Percentiles rank a stretch among this genome's conserved stretches.
Evolutionary conservation across 1,140 invertebrate species (phyloP).

Genomic region (Condylostylus longicornis): DNA sequence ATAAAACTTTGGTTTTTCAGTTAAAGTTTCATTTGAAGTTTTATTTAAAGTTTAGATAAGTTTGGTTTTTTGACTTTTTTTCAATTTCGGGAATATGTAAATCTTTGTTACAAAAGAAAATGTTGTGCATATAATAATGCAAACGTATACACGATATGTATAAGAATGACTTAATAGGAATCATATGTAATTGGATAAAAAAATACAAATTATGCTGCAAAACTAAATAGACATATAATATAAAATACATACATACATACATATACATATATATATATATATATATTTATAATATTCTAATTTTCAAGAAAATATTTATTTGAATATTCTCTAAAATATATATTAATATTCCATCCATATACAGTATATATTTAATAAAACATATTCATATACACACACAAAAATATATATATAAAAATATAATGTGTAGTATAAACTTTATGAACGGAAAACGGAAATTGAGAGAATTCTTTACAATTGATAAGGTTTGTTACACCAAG

Average conservation of each 20-base stretch:
- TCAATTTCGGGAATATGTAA: background rate
- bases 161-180: background rate
- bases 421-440: background rate
- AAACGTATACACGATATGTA: background rate
- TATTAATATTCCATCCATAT: conserved; percentile 6
- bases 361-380: conserved; percentile 14
- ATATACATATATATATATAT: conserved; percentile 13
- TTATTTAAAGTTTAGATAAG: too few relatives aligned
- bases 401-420: background rate
- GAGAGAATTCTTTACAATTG: conserved; percentile 7
- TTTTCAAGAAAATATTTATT: conserved; percentile 30
- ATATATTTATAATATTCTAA: conserved; percentile 22
- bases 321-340: conserved; percentile 26
- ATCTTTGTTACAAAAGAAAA: background rate
- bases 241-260: conserved; percentile 8
- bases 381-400: conserved; percentile 8
- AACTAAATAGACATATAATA: conserved; percentile 1
- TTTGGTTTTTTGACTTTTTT: background rate
- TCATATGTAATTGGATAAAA: too few relatives aligned
- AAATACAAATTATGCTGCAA: background rate
- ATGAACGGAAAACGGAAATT: background rate
- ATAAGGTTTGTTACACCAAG: too few relatives aligned
- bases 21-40: too few relatives aligned
- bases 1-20: too few relatives aligned
- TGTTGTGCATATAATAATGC: background rate